phyloP scores from a whole-genome alignment of 2,113 vertebrate species.

The Macroglossus sobrinus region DNA sequence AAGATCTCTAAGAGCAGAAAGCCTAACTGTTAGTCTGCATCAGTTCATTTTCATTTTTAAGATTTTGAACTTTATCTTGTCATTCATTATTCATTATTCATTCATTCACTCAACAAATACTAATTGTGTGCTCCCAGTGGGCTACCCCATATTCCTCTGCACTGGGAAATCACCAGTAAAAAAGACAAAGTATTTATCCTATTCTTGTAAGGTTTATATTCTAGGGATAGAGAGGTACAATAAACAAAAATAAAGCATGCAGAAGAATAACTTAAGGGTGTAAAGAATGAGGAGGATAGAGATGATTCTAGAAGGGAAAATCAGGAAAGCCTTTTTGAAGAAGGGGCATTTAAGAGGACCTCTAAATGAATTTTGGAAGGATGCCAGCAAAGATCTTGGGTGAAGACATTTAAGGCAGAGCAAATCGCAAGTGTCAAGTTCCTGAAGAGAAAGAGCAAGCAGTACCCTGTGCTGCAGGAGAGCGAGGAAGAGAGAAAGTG shows the following conservation, averaged over 20 bases:
- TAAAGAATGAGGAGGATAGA: not conserved
- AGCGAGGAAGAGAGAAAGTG: rapidly evolving
- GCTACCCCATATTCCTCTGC: not conserved
- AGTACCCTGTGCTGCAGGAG: rapidly evolving
- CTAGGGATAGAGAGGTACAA: not conserved
- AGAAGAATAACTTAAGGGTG: not conserved
- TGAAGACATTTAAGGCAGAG: not conserved
- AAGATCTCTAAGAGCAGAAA: not conserved
- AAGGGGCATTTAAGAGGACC: not conserved
- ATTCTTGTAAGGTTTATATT: not conserved
- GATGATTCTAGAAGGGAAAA: not conserved
- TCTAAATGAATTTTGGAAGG: not conserved
- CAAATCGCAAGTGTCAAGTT: not conserved
- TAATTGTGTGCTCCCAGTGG: not conserved
- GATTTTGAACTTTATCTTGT: not conserved
- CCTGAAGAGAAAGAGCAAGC: not conserved
- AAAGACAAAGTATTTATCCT: not conserved
- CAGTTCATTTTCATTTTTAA: not conserved
- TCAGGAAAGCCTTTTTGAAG: not conserved
- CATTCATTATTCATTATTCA: not conserved
- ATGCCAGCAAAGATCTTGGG: not conserved
- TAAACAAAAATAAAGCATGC: not conserved
- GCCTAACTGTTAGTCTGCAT: not conserved
- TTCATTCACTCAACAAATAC: not conserved
- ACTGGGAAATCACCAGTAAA: not conserved